Evolutionary conservation across 1,140 invertebrate species (phyloP), one percentile per base, ranked within the genome.

Genomic region (Drosophila sturtevanti): DNA sequence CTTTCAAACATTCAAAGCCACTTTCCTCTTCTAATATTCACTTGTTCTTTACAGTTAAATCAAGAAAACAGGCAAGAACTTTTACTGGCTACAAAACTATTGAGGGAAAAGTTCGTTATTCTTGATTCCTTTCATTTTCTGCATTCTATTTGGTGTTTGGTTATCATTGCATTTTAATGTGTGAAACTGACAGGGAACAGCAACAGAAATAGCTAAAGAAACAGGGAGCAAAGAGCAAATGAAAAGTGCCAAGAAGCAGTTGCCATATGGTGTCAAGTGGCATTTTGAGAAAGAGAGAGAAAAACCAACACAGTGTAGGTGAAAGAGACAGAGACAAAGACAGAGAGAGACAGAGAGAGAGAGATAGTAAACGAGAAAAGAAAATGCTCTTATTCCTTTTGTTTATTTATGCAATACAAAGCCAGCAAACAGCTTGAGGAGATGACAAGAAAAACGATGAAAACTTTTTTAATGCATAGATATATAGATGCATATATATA

Each of bases 91-190:
- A 68, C n/a, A 77, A 44, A 44, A 77, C 71, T 77, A 77, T 77
- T 77, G 75, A 77, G 67, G 37, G 48, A 56, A 72, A 44, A 44
- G 41, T 44, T 44, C 9, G 18, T 48, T 3, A 68, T 60, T 72
- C 63, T 31, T 31, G 27, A 31, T 31, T 31, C 27, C 27, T 81
- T 64, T 73, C 64, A 71, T 69, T 73, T 72, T 67, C 62, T 82
- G 60, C 63, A 63, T 16, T 16, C 27, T 56, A 52, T 9, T 62
- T 41, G 51, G 16, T 73, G 60, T 67, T 63, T 70, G 56, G 82
- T 81, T 85, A 86, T 86, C 81, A 86, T 87, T 86, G 79, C 81
- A 87, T 86, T 87, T 86, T 76, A 86, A 86, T 86, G 82, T 77
- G 68, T 86, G 81, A 80, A 78, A 60, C 81, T 86, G 81, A 86